A percentile compares a stretch with the other conserved stretches of the same genome.
Evolutionary conservation across 2,797 vertebrate species (phyloP).

Genomic region (Falco biarmicus): DNA sequence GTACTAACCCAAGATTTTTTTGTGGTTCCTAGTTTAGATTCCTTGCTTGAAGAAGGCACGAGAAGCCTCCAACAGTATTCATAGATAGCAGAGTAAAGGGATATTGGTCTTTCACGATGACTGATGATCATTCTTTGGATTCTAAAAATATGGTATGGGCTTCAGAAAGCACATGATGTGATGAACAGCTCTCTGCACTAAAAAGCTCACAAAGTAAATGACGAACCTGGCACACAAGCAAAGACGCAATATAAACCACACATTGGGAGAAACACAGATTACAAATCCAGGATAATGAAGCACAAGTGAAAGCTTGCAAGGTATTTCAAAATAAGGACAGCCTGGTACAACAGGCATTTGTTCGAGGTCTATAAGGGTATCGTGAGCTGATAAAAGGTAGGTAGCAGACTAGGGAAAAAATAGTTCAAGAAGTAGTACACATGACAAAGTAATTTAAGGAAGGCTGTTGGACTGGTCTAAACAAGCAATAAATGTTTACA

Average conservation of each 20-base stretch:
- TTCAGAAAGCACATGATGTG: not conserved
- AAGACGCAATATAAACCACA: conserved; percentile 15
- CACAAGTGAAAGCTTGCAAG: conserved; percentile 58
- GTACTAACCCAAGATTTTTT: not conserved
- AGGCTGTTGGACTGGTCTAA: not conserved
- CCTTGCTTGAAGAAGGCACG: not conserved
- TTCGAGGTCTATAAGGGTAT: conserved; percentile 27
- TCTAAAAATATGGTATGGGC: not conserved
- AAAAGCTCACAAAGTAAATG: not conserved
- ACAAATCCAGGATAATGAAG: conserved; percentile 44
- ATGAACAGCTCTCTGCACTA: not conserved
- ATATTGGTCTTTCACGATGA: conserved; percentile 1
- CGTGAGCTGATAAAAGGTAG: not conserved
- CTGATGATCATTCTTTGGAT: not conserved
- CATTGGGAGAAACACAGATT: not conserved
- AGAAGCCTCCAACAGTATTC: not conserved
- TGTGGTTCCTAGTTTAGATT: not conserved
- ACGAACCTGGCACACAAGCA: conserved; percentile 18
- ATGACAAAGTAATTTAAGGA: conserved; percentile 1
- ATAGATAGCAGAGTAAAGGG: not conserved
- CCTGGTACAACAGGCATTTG: conserved; percentile 14
- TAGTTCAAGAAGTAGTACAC: not conserved
- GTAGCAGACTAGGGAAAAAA: not conserved
- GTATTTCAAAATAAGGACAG: conserved; percentile 59
- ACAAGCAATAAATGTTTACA: not conserved